A percentile compares a stretch with the other conserved stretches of the same genome.
These are phyloP conservation scores for Lepidocyrtoides sp. DNA, from an alignment of 2,888 invertebrate species.

Conservation along the genomic window DNA sequence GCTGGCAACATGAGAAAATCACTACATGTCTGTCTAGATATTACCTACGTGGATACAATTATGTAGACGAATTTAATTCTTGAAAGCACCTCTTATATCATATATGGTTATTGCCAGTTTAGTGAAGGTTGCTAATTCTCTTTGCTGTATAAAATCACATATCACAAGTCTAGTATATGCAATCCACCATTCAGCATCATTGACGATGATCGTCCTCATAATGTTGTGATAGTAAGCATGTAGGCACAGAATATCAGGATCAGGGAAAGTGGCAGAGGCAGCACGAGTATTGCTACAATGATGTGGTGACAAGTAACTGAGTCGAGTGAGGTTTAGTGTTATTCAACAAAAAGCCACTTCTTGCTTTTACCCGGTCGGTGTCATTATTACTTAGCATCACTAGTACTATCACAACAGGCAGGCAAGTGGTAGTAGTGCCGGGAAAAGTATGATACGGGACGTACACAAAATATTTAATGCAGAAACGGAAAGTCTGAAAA, in stretches of 20 bases:
- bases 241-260: neutral
- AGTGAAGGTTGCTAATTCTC: neutral
- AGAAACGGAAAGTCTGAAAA: too few species aligned
- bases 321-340: constrained; percentile 73
- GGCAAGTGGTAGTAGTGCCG: too few species aligned
- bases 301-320: constrained; percentile 67
- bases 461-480: too few species aligned
- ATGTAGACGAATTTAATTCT: neutral
- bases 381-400: constrained; percentile 24
- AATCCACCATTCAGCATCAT: neutral
- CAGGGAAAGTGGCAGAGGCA: neutral
- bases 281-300: constrained; percentile 17
- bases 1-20: constrained; percentile 52
- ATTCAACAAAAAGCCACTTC: constrained; percentile 74
- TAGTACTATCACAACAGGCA: neutral
- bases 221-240: neutral
- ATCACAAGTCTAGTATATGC: neutral
- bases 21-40: neutral
- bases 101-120: too few species aligned
- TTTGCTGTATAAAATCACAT: neutral
- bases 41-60: neutral
- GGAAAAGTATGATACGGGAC: too few species aligned
- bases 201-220: neutral
- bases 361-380: constrained; percentile 14
- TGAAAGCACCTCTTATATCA: neutral